Evolutionary conservation across 2,888 invertebrate species (phyloP), one percentile per base, ranked within the genome.

Genomic region (Alcis repandata): DNA sequence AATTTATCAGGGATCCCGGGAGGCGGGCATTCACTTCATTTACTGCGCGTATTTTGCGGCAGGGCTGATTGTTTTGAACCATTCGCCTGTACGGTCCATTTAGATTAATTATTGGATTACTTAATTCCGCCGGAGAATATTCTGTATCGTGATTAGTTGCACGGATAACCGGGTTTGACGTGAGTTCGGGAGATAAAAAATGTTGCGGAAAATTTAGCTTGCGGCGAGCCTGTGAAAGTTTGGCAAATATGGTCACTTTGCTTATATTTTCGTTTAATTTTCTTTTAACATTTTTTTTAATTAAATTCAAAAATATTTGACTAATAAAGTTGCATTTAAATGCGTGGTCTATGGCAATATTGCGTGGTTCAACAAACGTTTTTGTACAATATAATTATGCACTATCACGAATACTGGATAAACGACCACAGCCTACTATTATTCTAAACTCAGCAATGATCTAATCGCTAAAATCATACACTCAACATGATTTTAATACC

Each of bases 101-200:
- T 91, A 92, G 93, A 93, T 93, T 93, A 92, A 92, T 92, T 92
- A 92, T 93, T 90, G 92, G 93, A 92, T 92, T 92, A 92, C 93
- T 92, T 92, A 89, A 92, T 92, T 92, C 91, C 80, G 88, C 79
- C 80, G 84, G 80, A 87, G 87, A 89, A 87, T 88, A 86, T 87
- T 86, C 85, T 72, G 83, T 79, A 79, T 81, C 75, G 79, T 80
- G 78, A 79, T 78, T 80, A 70, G 75, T 76, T 76, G 72, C 74
- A 67, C 75, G 73, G 72, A 67, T 66, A 76, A 76, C 48, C 56
- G 53, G 41, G 53, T 52, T 60, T 60, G 61, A 62, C 67, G 63
- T 67, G 61, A 65, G 54, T 22, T 45, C 22, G 52, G 32, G 40
- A 61, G 57, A 54, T 58, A 63, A 68, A 63, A 68, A 63, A 60